Evolutionary conservation across 2,888 invertebrate species (phyloP).

Genomic region (Prenolepis imparis): DNA sequence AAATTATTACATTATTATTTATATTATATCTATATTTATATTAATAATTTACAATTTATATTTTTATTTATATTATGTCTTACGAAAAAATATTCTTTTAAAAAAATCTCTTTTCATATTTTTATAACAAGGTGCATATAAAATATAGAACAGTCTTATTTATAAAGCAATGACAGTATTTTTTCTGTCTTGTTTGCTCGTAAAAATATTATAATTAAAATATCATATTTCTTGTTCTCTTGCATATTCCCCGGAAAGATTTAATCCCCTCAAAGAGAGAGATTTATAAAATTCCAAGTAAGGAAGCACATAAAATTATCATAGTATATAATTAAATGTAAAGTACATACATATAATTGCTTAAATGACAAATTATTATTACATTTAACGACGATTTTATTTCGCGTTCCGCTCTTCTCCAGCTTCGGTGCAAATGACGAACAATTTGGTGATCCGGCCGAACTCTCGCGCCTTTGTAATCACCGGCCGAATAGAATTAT

Average conservation of each 20-base stretch:
- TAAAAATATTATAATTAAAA: conserved; percentile 3
- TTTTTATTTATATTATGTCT: too few species aligned
- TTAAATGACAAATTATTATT: conserved; percentile 21
- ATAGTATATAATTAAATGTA: background rate
- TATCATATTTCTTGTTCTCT: background rate
- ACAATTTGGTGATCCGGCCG: conserved; percentile 43
- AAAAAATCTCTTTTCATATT: too few species aligned
- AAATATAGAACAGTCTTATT: background rate
- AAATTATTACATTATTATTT: too few species aligned
- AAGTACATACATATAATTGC: conserved; percentile 27
- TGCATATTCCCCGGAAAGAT: background rate
- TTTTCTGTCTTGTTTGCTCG: background rate
- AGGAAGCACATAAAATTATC: too few species aligned
- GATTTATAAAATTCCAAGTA: background rate
- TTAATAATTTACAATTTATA: too few species aligned
- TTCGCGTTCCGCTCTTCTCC: conserved; percentile 17
- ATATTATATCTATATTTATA: too few species aligned
- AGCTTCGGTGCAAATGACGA: conserved; percentile 26
- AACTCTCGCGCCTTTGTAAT: conserved; percentile 51
- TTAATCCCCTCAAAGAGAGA: background rate
- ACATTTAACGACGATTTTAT: conserved; percentile 38
- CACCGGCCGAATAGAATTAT: conserved; percentile 54
- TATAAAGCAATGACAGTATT: background rate
- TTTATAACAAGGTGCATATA: background rate
- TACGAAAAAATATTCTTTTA: background rate